A percentile compares a stretch with the other conserved stretches of the same genome.
Conservation (phyloP, 2,113 vertebrate species). For the Condylura cristata region DNA sequence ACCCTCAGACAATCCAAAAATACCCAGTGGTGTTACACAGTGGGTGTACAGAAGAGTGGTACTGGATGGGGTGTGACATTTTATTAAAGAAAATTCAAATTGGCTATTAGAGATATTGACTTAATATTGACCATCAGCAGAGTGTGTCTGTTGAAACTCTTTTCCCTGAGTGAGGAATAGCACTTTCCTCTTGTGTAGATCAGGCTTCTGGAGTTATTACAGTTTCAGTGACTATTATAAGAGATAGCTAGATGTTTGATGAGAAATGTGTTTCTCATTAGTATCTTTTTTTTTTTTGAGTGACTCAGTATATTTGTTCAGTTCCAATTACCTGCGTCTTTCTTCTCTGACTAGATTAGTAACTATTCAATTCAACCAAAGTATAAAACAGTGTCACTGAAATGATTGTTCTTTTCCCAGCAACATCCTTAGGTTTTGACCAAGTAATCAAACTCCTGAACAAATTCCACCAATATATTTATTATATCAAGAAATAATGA, state of each 20-base stretch:
- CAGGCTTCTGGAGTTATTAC: slow-evolving; percentile 15
- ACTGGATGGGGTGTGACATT: neutral
- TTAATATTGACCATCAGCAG: slow-evolving; percentile 47
- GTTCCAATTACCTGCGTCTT: slow-evolving; percentile 57
- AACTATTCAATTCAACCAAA: slow-evolving; percentile 69
- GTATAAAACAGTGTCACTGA: slow-evolving; percentile 68
- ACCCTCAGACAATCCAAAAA: neutral
- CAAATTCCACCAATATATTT: slow-evolving; percentile 71
- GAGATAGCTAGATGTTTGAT: slow-evolving; percentile 64
- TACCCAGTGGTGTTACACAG: neutral
- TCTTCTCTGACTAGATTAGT: slow-evolving; percentile 72
- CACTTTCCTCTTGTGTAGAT: neutral
- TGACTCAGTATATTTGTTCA: slow-evolving; percentile 55
- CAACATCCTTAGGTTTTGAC: slow-evolving; percentile 75
- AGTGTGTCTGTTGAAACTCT: slow-evolving; percentile 59
- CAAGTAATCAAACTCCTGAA: slow-evolving; percentile 75
- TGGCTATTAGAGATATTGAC: slow-evolving; percentile 46
- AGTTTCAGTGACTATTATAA: slow-evolving; percentile 44
- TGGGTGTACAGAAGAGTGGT: neutral
- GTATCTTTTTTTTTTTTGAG: slow-evolving; percentile 53
- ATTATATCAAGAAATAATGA: slow-evolving; percentile 14
- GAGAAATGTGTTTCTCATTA: slow-evolving; percentile 51
- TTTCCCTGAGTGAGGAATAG: slow-evolving; percentile 52
- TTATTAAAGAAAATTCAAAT: slow-evolving; percentile 42
- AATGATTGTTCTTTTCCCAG: slow-evolving; percentile 66